Conservation (phyloP, 2,113 vertebrate genomes). For the Lates calcarifer region DNA sequence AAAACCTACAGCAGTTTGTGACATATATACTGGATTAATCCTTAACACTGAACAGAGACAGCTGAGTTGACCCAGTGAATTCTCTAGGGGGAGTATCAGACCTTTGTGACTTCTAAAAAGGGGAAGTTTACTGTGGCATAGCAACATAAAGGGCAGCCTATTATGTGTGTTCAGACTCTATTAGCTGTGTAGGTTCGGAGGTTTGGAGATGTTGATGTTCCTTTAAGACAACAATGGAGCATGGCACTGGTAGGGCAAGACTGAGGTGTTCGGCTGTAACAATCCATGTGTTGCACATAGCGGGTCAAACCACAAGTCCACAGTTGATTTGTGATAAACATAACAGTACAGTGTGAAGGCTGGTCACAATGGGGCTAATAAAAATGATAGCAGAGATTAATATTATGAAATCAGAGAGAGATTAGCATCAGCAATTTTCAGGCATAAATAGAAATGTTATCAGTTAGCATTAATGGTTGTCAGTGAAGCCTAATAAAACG, state of each 20-base stretch:
- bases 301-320: too few species aligned
- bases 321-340: neutral
- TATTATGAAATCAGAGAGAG: too few species aligned
- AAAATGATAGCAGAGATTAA: neutral
- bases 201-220: neutral
- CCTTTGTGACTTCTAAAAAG: constrained; percentile 25
- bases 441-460: too few species aligned
- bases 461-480: too few species aligned
- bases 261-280: neutral
- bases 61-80: constrained; percentile 11
- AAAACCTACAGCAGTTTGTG: constrained; percentile 24
- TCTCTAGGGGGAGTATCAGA: constrained; percentile 5
- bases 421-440: too few species aligned
- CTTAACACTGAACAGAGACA: constrained; percentile 23
- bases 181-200: constrained; percentile 6
- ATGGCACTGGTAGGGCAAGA: neutral
- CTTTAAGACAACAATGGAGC: neutral
- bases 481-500: too few species aligned
- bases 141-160: neutral
- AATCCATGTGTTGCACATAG: neutral
- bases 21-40: constrained; percentile 24
- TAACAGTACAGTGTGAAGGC: neutral
- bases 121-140: constrained; percentile 7
- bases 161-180: constrained; percentile 9
- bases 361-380: neutral